Evolutionary conservation across 2,113 vertebrate genomes (phyloP), one percentile per base, ranked within the genome.

Genomic region (Stigmatopora argus): DNA sequence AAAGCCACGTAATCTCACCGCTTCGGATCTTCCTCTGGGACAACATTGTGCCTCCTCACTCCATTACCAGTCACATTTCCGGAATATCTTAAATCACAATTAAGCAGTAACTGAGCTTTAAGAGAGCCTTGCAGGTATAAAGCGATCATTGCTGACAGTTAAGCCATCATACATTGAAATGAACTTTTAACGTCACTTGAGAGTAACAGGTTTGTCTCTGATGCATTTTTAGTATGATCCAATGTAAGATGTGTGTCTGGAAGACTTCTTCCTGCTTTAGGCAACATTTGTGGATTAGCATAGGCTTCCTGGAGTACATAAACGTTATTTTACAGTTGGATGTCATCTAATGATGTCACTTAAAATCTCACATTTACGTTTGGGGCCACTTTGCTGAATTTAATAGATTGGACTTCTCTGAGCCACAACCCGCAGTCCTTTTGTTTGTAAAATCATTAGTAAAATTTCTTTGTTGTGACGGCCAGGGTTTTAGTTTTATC

Each of bases 51-150:
- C 56, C 63, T 13, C 57, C 44, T 67, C 53, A 57, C 23, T 15
- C 56, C 38, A 69, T 79, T 51, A 64, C 56, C 78, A 62, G 23
- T 64, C 49, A 76, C 58, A 77, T 59, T 74, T 75, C 4, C 44
- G 26, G 18, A n/a, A 35, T 44, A 60, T 7, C 72, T 80, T 61
- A 11, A 63, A 69, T 80, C 58, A 74, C 63, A 75, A 66, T 57
- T 55, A 44, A 62, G 56, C 46, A 56, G 60, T 57, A 58, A 13
- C 6, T 17, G 21, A 61, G 35, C 59, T 4, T 76, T 66, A 74
- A 71, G 64, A 56, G 53, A 53, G 52, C 26, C 62, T 51, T 57
- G 73, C 51, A 62, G 70, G 72, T 73, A 21, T 61, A 19, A 23
- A 23, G 59, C 12, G 13, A 45, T 45, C 53, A 31, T 61, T 61